Base-by-base conservation (phyloP, 1,140 invertebrate species). In the Pogonus chalceus region DNA sequence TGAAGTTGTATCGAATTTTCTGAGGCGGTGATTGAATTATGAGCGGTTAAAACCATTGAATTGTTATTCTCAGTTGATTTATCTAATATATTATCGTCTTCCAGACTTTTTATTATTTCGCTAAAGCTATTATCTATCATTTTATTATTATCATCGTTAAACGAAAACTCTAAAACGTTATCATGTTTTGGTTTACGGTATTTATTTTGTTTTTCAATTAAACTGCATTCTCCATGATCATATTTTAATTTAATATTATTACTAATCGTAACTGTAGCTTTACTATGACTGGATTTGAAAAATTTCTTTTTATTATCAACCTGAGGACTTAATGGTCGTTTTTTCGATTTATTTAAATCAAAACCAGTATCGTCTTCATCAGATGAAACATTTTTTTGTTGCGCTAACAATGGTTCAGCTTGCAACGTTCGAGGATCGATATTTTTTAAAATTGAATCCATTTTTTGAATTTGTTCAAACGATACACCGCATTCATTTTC, bases 231-330 rank as follows among this genome's bases (percentile, higher is more conserved):
- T n/a, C 63, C 60, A 49, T 62, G 53, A 46, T 60, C 53, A 31
- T 62, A 20, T 51, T 61, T 55, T 9, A 63, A 14, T 37, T 61
- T 58, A n/a, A 63, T 54, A 57, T 60, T 62, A 21, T 60, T 43
- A 50, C 60, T 59, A 9, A 62, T 50, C 20, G 60, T 63, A 7
- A 63, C 55, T 12, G 54, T 54, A 12, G 49, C 56, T 51, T 56
- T 58, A 31, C 21, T 49, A 35, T 51, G 58, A 2, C 58, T 23
- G 1, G 57, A 61, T 54, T 67, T 69, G 52, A 69, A 69, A 49
- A 69, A 68, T 50, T 62, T 69, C 26, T 62, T 63, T 23, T 51
- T 59, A 20, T 47, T 21, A 48, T 57, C 51, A 35, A 53, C 23
- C 46, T 56, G 35, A 26, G 56, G 48, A 20, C 51, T 53, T 18